Evolutionary conservation across 2,113 vertebrate genomes (phyloP), one percentile per base, ranked within the genome.

Genomic region (Saguinus imperator): DNA sequence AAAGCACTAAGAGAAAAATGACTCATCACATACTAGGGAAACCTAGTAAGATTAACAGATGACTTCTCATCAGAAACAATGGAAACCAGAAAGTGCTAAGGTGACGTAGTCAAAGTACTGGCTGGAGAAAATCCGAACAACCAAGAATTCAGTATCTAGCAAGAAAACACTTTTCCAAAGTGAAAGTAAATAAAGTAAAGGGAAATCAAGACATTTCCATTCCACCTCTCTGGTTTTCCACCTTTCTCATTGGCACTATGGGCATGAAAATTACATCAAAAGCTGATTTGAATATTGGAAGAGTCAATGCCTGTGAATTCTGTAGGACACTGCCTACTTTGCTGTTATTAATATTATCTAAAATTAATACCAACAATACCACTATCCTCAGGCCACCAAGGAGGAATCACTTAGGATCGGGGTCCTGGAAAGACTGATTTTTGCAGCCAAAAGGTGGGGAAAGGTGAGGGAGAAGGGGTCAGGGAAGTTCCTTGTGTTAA

Each of bases 401-500:
- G 66, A 89, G 87, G 27, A 29, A 5, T 50, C 50, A 18, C 18
- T 76, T 50, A 32, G 61, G 48, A 75, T 61, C 79, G 82, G 20
- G 12, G n/a, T 6, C 76, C 35, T 37, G 55, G 17, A 52, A 72
- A 94, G 61, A 21, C 57, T 13, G 29, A 4, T 1, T 70, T 85
- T 13, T 57, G 70, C 37, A 32, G 23, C 6, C 0, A 1, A 2
- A 48, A 27, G 94, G 29, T 50, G 17, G 80, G 76, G 64, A 72
- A 29, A 70, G 35, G 58, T 5, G 95, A 96, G 37, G n/a, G 79
- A 20, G 55, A 73, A 96, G 91, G 84, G 83, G 93, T 96, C 96
- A 94, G 93, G 76, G 94, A 68, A 85, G 89, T 93, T 98, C 94
- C 84, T 91, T 61, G 97, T 92, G 94, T 95, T 50, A 97, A 98